Base-by-base conservation (phyloP, 2,888 invertebrate genomes). In the Clivina fossor region DNA sequence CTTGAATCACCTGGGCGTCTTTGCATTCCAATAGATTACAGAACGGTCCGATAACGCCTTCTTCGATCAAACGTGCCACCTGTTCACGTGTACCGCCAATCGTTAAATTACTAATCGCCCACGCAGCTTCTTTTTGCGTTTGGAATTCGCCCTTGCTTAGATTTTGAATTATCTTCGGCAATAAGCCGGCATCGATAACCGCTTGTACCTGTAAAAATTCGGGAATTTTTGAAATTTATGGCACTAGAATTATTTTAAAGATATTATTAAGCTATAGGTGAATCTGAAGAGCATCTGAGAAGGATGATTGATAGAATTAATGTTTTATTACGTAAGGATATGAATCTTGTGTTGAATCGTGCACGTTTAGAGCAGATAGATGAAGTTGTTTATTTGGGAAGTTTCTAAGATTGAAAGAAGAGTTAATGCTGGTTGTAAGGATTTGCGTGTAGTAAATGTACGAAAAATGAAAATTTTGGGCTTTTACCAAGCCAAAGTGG, bases 51-150 rank as follows among this genome's bases (percentile, higher is more conserved):
- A 99, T 92, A 22, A 97, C 97, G 15, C 94, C 93, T 67, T 90
- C 87, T 65, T 85, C 81, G 64, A 98, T 92, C 67, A 98, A 82
- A 62, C 86, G 84, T 15, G 88, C 85, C 11, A 93, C 90, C 76
- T 99, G 99, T 58, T 94, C 91, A 70, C 88, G 86, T 65, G 89
- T 90, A 28, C 99, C 99, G 65, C 95, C 95, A 70, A 99, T 96
- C 65, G 98, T 98, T 64, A 99, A 82, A 80, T 99, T 99, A 72
- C 94, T 95, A 58, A 99, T 94, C 5, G 98, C 98, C 99, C 99
- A 99, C 0, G 98, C 98, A 0, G 99, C 99, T 77, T 99, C 99
- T 74, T 98, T 98, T 76, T 98, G 96, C n/a, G 97, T 98, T 78
- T 96, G 95, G 80, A 98, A 98, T 77, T 98, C 98, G 43, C 86